A percentile compares a stretch with the other conserved stretches of the same genome.
Conservation (phyloP, 2,113 vertebrate genomes). For the Spheniscus mendiculus region DNA sequence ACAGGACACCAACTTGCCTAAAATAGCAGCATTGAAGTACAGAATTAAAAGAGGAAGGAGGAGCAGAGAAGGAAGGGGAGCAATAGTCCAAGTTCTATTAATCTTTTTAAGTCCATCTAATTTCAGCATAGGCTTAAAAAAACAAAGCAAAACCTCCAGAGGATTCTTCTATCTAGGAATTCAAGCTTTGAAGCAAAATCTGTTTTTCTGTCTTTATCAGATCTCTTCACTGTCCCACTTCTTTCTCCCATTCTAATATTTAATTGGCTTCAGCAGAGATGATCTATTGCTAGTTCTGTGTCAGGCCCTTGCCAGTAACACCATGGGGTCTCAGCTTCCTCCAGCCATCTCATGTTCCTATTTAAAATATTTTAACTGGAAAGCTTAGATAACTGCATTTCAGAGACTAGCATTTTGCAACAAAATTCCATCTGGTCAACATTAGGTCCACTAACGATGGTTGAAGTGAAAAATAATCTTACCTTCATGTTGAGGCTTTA, state of each 20-base stretch:
- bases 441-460: background rate
- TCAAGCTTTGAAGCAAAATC: conserved; percentile 4
- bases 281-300: background rate
- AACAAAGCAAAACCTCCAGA: background rate
- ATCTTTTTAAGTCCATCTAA: background rate
- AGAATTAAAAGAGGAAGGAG: background rate
- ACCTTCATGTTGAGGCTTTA: background rate
- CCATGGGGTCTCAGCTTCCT: background rate
- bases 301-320: background rate
- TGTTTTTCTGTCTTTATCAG: background rate
- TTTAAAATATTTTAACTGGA: conserved; percentile 22
- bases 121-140: background rate
- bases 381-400: background rate
- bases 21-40: background rate
- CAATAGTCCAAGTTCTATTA: background rate
- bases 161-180: background rate
- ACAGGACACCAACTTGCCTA: background rate
- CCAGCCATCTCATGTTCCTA: background rate
- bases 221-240: background rate
- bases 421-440: background rate
- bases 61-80: background rate
- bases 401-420: background rate
- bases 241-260: background rate
- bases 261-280: background rate
- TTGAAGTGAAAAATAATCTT: background rate